Conservation (phyloP, 2,797 vertebrate species). For the Synanceia verrucosa region DNA sequence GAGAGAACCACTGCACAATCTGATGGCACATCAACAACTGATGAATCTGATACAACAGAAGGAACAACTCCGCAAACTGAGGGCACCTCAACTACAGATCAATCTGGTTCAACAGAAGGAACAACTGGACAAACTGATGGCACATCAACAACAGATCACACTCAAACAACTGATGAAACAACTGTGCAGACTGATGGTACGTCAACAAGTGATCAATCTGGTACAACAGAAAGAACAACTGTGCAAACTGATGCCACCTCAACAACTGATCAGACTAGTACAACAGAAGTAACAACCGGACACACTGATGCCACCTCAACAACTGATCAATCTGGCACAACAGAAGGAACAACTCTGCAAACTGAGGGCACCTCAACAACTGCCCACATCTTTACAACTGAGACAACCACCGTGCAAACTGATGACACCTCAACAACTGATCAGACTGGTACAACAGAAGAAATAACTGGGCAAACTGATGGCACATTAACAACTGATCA, state of each 20-base stretch:
- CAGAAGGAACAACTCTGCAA: no score
- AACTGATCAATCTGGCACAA: no score
- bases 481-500: no score
- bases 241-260: background rate
- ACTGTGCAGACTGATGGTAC: background rate
- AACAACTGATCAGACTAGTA: background rate
- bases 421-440: background rate
- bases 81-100: no score
- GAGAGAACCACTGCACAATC: background rate
- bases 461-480: no score
- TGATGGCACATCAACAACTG: background rate
- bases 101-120: no score
- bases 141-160: background rate
- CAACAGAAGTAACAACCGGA: background rate
- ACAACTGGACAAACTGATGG: no score
- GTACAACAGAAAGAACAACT: background rate
- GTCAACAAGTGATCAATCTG: background rate
- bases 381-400: background rate
- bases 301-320: no score
- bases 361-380: no score
- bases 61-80: no score
- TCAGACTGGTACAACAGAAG: no score
- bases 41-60: no score
- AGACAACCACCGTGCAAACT: background rate
- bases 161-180: background rate